Base-by-base conservation (phyloP, 2,113 vertebrate genomes). In the Gallinago jamesoni region DNA sequence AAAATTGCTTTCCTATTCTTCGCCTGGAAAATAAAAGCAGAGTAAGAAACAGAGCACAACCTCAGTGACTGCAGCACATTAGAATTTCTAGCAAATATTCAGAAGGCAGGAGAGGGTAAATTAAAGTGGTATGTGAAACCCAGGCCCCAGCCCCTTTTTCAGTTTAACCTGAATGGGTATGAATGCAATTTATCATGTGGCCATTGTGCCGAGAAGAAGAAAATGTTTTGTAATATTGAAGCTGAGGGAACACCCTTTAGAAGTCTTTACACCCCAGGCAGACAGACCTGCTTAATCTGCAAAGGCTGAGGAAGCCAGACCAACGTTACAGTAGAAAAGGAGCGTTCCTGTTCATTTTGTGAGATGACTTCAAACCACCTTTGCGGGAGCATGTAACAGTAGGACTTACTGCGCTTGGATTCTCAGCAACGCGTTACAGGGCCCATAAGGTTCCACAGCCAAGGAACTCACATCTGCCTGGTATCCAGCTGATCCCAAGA, bases 21-120 rank as follows among this genome's bases (percentile, higher is more conserved):
- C 45, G 48, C 63, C 52, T 69, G 41, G 73, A 94, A 92, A 96
- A 92, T 78, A 92, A 77, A 97, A 94, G 52, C 50, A 89, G 41
- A 78, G 31, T 10, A 43, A 78, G 78, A 93, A 81, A 78, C 21
- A 85, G 70, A 70, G 56, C 31, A 33, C 48, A 87, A 11, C 39
- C 41, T 87, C 59, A 37, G 73, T 52, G 63, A 64, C 27, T 77
- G 72, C 72, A 95, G 70, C 39, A 66, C 11, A 57, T 53, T 87
- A 59, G 35, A 83, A 73, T 80, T 62, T 24, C 64, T 79, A 55
- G 69, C 33, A 83, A 91, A 68, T 72, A 22, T n/a, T 94, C 64
- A 69, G 55, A 79, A 92, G 47, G 63, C 56, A 90, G 47, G 30
- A 94, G n/a, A 89, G 9, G 15, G 67, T 63, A 89, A 75, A 90